Conservation (phyloP, 2,888 invertebrate species). For the Sinopyrophorus schimmeli region DNA sequence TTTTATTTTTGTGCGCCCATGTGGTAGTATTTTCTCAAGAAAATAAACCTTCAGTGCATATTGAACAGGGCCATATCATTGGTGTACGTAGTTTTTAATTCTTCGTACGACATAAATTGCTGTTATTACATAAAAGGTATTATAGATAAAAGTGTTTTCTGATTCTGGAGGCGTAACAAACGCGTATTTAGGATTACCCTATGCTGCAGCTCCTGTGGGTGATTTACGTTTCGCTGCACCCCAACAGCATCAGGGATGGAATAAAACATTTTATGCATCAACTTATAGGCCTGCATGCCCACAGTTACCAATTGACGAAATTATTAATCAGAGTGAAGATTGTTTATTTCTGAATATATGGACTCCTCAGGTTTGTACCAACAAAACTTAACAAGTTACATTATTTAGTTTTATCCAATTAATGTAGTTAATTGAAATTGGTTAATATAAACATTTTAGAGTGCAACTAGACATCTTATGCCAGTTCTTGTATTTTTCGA, state of each 20-base stretch:
- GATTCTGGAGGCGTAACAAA: slow-evolving; percentile 66
- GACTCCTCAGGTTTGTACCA: slow-evolving; percentile 70
- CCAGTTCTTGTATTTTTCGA: slow-evolving; percentile 74
- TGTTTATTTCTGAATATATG: slow-evolving; percentile 91
- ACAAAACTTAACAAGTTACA: slow-evolving; percentile 22
- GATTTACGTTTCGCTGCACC: slow-evolving; percentile 75
- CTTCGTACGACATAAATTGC: slow-evolving; percentile 3
- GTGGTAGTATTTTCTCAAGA: slow-evolving; percentile 27
- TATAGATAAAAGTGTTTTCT: slow-evolving; percentile 69
- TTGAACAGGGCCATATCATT: slow-evolving; percentile 62
- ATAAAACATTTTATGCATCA: slow-evolving; percentile 69
- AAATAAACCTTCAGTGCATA: slow-evolving; percentile 55
- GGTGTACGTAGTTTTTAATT: slow-evolving; percentile 58
- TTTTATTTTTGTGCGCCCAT: slow-evolving; percentile 11
- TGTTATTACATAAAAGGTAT: slow-evolving; percentile 2
- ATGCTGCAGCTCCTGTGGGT: slow-evolving; percentile 77
- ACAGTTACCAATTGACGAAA: slow-evolving; percentile 56
- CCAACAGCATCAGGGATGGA: slow-evolving; percentile 71
- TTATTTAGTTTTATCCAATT: too few relatives aligned
- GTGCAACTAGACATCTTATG: slow-evolving; percentile 54
- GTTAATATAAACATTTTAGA: too few relatives aligned
- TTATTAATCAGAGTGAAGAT: slow-evolving; percentile 66
- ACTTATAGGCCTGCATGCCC: slow-evolving; percentile 73
- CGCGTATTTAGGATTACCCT: slow-evolving; percentile 78
- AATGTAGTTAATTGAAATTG: neutral